A percentile compares a stretch with the other conserved stretches of the same genome.
Conservation (phyloP, 2,797 vertebrate genomes). For the Linurgus olivaceus region DNA sequence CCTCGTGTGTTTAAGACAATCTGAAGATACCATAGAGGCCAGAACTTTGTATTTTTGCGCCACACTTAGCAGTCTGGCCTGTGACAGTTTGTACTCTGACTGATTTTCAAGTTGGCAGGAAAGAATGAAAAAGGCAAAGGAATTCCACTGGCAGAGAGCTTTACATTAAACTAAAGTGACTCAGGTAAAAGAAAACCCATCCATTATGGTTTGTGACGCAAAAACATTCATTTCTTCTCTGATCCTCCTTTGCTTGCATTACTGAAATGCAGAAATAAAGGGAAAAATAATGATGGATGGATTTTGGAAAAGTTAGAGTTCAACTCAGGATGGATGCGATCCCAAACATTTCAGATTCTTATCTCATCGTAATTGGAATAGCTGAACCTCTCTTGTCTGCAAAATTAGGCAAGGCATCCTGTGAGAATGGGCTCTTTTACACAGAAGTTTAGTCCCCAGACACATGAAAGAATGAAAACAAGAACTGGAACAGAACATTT, state of each 20-base stretch:
- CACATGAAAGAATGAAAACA: slow-evolving; percentile 54
- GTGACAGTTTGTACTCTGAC: background rate
- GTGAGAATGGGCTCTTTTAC: slow-evolving; percentile 67
- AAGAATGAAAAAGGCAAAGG: background rate
- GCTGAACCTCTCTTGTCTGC: slow-evolving; percentile 51
- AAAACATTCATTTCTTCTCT: background rate
- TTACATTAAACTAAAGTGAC: background rate
- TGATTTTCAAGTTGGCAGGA: background rate
- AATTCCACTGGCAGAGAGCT: background rate
- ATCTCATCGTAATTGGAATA: slow-evolving; percentile 59
- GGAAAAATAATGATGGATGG: slow-evolving; percentile 33
- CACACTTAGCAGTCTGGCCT: background rate
- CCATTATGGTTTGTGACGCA: background rate
- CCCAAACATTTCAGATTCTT: slow-evolving; percentile 59
- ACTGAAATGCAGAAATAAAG: background rate
- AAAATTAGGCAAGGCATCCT: slow-evolving; percentile 59
- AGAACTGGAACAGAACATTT: slow-evolving; percentile 56
- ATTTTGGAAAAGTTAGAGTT: slow-evolving; percentile 48
- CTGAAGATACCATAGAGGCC: background rate
- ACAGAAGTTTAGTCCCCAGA: slow-evolving; percentile 49
- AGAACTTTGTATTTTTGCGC: background rate
- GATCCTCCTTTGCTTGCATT: background rate
- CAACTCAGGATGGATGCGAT: slow-evolving; percentile 35
- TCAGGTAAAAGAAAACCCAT: background rate
- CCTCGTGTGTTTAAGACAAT: background rate